Evolutionary conservation across 2,888 invertebrate genomes (phyloP), one percentile per base, ranked within the genome.

Genomic region (Lasius platythorax): DNA sequence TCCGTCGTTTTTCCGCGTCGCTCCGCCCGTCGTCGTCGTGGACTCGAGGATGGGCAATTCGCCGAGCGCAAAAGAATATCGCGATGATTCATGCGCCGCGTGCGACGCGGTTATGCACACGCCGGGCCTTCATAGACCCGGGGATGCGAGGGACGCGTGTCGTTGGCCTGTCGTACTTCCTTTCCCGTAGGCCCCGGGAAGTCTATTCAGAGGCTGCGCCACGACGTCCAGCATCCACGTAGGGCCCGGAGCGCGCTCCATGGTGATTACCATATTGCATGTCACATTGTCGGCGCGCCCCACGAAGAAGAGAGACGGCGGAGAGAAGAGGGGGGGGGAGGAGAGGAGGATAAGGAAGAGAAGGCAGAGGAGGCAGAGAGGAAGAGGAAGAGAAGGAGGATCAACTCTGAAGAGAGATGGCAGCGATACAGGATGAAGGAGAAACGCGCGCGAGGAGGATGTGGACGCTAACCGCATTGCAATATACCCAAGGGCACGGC

Each of bases 261-360:
- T 88, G 91, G 92, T 92, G 91, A 93, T 93, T 93, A 93, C 93
- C 93, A 93, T 93, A 93, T 93, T 93, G 93, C 93, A 92, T 93
- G 93, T 92, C 93, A 93, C 92, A 93, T 92, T 92, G 93, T 91
- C 91, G 91, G 91, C 91, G 91, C 91, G 91, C 90, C 92, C 91
- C 88, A 87, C 88, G 90, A 90, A 72, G 82, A 67, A 67, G 75
- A 53, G 53, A 50, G 50, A 50, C 46, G 50, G 87, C 63, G 84
- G 83, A 83, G 74, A 83, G 63, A 72, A 68, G 82, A 67, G 63
- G 75, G 64, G 63, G 63, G 76, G 70, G 33, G 64, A 82, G 73
- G 68, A 56, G 73, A 72, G 79, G 64, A 67, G 66, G 40, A 50
- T 6, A 18, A 50, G 50, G 46, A 4, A 63, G 61, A 82, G 83